Percentiles rank a stretch among this genome's conserved stretches.
Conservation (phyloP, 2,888 invertebrate species). For the Glaucopsyche alexis region DNA sequence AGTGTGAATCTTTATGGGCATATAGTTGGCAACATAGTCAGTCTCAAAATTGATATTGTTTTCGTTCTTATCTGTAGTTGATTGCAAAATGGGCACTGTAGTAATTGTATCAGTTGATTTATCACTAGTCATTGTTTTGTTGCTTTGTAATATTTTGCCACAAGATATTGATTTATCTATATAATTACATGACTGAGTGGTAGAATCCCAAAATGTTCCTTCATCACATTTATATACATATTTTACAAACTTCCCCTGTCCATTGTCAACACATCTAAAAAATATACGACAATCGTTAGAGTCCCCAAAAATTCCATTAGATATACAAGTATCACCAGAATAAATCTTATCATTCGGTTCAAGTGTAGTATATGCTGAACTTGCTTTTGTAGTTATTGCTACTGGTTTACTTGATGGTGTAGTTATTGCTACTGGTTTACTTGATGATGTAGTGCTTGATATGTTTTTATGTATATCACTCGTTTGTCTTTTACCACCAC, state of each 20-base stretch:
- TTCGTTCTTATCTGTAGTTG: not conserved
- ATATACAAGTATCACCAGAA: slow-evolving; percentile 1
- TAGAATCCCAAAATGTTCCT: slow-evolving; percentile 27
- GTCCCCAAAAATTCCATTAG: slow-evolving; percentile 22
- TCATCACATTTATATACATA: slow-evolving; percentile 20
- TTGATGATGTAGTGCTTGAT: not conserved
- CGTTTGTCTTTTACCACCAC: slow-evolving; percentile 40
- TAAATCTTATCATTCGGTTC: not conserved
- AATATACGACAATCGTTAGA: not conserved
- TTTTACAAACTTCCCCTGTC: slow-evolving; percentile 17
- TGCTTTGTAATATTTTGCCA: not conserved
- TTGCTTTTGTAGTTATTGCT: not conserved
- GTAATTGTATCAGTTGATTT: not conserved
- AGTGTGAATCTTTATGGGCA: slow-evolving; percentile 27
- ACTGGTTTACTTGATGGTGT: not conserved
- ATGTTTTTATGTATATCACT: slow-evolving; percentile 1
- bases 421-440: not conserved
- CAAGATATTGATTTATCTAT: slow-evolving; percentile 21
- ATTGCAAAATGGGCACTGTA: not conserved
- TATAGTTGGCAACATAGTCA: not conserved
- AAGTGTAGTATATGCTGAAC: not conserved
- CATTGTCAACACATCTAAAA: slow-evolving; percentile 11
- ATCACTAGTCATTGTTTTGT: not conserved
- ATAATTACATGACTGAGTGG: slow-evolving; percentile 29
- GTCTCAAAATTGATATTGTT: slow-evolving; percentile 9